A percentile compares a stretch with the other conserved stretches of the same genome.
Evolutionary conservation across 2,797 vertebrate genomes (phyloP).

Genomic region (Catamblyrhynchus diadema): DNA sequence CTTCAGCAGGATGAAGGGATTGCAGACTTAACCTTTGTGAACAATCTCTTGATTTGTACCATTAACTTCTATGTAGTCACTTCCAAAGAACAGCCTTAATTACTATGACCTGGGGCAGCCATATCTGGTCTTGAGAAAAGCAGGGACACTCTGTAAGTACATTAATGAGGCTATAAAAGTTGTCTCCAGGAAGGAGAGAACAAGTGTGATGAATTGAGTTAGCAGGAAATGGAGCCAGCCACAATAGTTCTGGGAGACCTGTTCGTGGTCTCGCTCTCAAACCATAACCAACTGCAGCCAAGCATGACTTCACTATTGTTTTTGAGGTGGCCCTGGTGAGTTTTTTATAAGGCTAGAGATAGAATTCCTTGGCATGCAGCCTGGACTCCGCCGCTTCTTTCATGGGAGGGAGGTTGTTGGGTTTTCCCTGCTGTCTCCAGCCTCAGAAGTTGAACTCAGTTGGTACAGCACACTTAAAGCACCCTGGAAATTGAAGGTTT

Average conservation of each 20-base stretch:
- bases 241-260: conserved; percentile 10
- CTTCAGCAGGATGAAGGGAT: not conserved
- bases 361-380: conserved; percentile 31
- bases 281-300: conserved; percentile 10
- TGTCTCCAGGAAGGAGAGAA: not conserved
- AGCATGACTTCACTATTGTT: not conserved
- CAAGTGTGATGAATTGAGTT: conserved; percentile 18
- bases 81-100: not conserved
- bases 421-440: conserved; percentile 1
- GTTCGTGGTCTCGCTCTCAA: not conserved
- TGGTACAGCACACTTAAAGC: not conserved
- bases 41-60: not conserved
- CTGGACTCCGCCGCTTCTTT: not conserved
- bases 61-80: not conserved
- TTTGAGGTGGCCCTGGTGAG: conserved; percentile 30
- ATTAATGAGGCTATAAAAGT: not conserved
- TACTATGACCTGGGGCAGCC: not conserved
- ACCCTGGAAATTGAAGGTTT: not conserved
- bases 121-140: not conserved
- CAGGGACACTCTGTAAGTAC: not conserved
- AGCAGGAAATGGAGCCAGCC: not conserved
- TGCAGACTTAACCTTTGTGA: not conserved
- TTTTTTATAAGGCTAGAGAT: conserved; percentile 37
- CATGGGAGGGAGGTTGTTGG: not conserved
- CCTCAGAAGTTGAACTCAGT: not conserved